Base-by-base conservation (phyloP, 2,797 vertebrate species). In the Rhincodon typus region DNA sequence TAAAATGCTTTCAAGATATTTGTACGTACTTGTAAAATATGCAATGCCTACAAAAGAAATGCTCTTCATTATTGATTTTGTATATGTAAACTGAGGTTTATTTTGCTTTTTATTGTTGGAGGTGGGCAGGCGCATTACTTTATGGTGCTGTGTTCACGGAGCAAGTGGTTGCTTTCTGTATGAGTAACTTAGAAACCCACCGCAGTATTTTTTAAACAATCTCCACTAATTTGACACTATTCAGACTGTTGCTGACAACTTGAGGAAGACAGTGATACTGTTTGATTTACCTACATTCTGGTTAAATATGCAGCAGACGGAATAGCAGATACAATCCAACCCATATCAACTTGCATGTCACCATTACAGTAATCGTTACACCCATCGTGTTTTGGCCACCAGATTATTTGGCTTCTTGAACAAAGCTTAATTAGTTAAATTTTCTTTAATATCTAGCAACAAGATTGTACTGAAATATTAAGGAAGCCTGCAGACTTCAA, bases 1-100 rank as follows among this genome's bases (percentile, higher is more conserved):
- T 46, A 95, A 95, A 50, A 77, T 77, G 70, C 70, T 95, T 74
- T 53, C 94, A 95, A 77, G 42, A 53, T 77, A n/a, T 95, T 30
- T 77, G 70, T 74, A 74, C 7, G 53, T 95, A 95, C 6, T 95
- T 74, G n/a, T 74, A 72, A 72, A 95, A 94, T 50, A 72, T 94
- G 70, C 94, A 94, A 53, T 30, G 34, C 70, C 0, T 74, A 50
- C 46, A 77, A 50, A 42, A 69, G n/a, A 93, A 93, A 74, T 74
- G 21, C n/a, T 53, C 46, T 46, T 95, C 46, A 70, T 72, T 94
- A 50, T 72, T 46, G 67, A 30, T 77, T 50, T 50, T 94, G 17
- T 74, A 46, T 95, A 77, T 77, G 25, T 95, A 74, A 57, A 77
- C 46, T 15, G 17, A 84, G 82, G 42, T 34, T 91, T 95, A 50